A percentile compares a stretch with the other conserved stretches of the same genome.
Conservation (phyloP, 2,888 invertebrate genomes). For the Diabrotica balteata region DNA sequence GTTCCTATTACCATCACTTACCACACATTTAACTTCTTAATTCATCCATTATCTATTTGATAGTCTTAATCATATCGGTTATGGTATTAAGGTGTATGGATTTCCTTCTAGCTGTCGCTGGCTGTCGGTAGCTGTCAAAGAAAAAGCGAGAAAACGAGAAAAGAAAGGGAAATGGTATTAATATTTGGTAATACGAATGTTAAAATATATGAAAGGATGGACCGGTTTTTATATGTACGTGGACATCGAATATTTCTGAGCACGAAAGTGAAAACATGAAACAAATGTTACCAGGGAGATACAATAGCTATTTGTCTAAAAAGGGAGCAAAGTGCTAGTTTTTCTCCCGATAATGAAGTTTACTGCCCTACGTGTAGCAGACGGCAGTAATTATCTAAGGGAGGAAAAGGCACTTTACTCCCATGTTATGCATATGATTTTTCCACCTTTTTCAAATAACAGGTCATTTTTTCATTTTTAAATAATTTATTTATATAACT, state of each 20-base stretch:
- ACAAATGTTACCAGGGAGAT: not conserved
- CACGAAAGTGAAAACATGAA: slow-evolving; percentile 26
- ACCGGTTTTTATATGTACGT: slow-evolving; percentile 25
- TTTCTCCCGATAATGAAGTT: no score
- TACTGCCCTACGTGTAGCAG: no score
- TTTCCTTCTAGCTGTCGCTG: slow-evolving; percentile 14
- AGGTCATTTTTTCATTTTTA: no score
- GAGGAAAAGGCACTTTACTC: no score
- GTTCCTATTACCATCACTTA: no score
- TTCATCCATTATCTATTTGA: slow-evolving; percentile 1
- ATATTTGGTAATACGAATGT: slow-evolving; percentile 28
- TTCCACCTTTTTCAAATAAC: no score
- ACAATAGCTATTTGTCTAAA: no score
- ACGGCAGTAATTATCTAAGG: no score
- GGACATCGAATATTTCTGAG: slow-evolving; percentile 29
- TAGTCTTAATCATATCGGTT: slow-evolving; percentile 4
- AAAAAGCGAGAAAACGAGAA: slow-evolving; percentile 18
- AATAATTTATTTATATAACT: no score
- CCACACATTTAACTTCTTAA: not conserved
- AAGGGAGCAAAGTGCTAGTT: no score
- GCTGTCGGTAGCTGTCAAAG: slow-evolving; percentile 19
- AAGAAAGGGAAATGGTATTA: slow-evolving; percentile 27
- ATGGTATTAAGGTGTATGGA: not conserved
- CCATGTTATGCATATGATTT: no score
- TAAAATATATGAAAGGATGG: slow-evolving; percentile 30